Evolutionary conservation across 2,113 vertebrate species (phyloP).

Genomic region (Scatophagus argus): DNA sequence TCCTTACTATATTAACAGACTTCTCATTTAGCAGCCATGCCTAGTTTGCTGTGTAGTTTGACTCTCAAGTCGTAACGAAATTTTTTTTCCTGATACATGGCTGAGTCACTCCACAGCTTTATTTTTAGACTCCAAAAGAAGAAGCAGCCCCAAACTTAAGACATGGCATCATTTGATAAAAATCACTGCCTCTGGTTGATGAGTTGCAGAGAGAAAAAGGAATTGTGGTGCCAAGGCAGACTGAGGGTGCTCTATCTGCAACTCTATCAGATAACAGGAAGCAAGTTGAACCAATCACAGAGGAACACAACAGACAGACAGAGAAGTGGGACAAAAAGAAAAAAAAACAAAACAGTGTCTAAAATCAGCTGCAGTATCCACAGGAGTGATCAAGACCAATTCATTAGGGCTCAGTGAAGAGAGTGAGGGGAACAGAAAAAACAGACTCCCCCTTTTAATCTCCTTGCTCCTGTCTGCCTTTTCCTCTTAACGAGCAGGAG

Average conservation of each 20-base stretch:
- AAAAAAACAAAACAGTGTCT: constrained; percentile 10
- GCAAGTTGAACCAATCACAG: constrained; percentile 68
- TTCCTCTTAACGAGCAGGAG: constrained; percentile 87
- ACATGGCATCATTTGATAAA: constrained; percentile 78
- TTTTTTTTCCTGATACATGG: constrained; percentile 23
- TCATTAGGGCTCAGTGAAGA: constrained; percentile 68
- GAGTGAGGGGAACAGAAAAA: constrained; percentile 39
- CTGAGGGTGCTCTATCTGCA: constrained; percentile 64
- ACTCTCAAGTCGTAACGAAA: not conserved
- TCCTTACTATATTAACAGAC: constrained; percentile 27
- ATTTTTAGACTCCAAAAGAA: constrained; percentile 72
- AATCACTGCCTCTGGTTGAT: constrained; percentile 74
- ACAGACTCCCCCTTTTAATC: constrained; percentile 70
- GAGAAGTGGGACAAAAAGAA: constrained; percentile 38
- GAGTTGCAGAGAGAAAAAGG: constrained; percentile 72
- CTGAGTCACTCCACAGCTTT: constrained; percentile 61
- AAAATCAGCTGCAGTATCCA: constrained; percentile 53
- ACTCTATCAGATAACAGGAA: constrained; percentile 74
- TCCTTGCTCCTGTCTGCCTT: constrained; percentile 52
- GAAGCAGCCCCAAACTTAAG: constrained; percentile 56
- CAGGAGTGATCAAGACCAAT: constrained; percentile 72
- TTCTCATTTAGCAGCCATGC: constrained; percentile 2
- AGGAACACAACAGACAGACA: constrained; percentile 55
- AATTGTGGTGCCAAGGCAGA: constrained; percentile 71
- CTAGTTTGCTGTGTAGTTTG: not conserved